Base-by-base conservation (phyloP, 2,888 invertebrate species). In the Diarsia mendica region DNA sequence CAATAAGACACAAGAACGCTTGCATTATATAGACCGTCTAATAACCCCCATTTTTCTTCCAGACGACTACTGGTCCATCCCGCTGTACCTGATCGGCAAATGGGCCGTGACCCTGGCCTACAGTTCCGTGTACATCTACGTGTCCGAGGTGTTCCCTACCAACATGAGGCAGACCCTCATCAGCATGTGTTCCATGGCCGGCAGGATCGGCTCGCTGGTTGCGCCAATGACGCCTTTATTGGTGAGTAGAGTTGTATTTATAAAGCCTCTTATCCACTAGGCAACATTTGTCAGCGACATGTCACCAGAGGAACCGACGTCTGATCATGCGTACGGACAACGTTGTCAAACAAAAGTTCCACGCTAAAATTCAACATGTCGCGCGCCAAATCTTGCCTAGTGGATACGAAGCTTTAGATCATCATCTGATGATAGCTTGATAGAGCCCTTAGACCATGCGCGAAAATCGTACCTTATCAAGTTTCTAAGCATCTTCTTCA, bases 71-170 rank as follows among this genome's bases (percentile, higher is more conserved):
- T 94, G 97, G 90, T 97, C 97, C 23, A 92, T 97, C 67, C 91
- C 95, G 0, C 92, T 97, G n/a, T 98, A 97, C 91, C 94, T 98
- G 87, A 89, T 97, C 23, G 97, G 97, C 60, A 98, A 98, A 90
- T 97, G 97, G 94, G 97, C 97, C 81, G 97, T 97, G 78, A 97
- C 97, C 0, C 94, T 97, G 69, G 97, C 98, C 0, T 98, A 98
- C 92, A 97, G 97, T 48, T 96, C 97, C 13, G 95, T 97, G 66
- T 98, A 98, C 92, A 97, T 98, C 87, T 97, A 97, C 92, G 97
- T 97, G 33, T 97, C 97, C 0, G 98, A 98, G 90, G 97, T 98
- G 79, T 98, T 98, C 92, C 98, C 98, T 0, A 98, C 98, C 0
- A 97, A 97, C 77, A 95, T 97, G 92, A 91, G 98, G 75, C 97